Percentiles rank a stretch among this genome's conserved stretches.
phyloP scores from a whole-genome alignment of 2,888 invertebrate species.

The Opisthograptis luteolata region DNA sequence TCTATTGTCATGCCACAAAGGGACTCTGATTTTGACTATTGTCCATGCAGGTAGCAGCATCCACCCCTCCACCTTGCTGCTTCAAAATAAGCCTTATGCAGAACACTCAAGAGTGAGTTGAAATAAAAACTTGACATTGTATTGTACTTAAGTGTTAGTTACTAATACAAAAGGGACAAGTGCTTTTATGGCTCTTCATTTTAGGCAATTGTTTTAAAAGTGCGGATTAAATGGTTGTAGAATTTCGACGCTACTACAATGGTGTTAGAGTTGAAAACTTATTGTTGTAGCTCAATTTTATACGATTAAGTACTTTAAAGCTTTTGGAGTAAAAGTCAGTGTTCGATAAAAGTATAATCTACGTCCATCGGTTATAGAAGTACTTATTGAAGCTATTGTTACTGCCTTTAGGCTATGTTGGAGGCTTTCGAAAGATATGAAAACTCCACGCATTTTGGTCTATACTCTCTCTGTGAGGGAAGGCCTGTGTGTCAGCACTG shows the following conservation, averaged over 20 bases:
- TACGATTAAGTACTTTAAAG: too few relatives aligned
- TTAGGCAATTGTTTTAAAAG: slow-evolving; percentile 18
- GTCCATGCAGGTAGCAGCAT: slow-evolving; percentile 58
- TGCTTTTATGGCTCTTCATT: slow-evolving; percentile 27
- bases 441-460: too few relatives aligned
- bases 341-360: too few relatives aligned
- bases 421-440: too few relatives aligned
- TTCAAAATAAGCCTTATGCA: neutral
- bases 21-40: slow-evolving; percentile 67
- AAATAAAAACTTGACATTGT: neutral
- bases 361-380: too few relatives aligned
- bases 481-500: too few relatives aligned
- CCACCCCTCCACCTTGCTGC: slow-evolving; percentile 10
- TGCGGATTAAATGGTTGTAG: neutral
- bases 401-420: too few relatives aligned
- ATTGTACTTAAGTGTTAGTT: slow-evolving; percentile 21
- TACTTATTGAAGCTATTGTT: too few relatives aligned
- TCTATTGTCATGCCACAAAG: slow-evolving; percentile 64
- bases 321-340: too few relatives aligned
- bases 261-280: too few relatives aligned
- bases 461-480: too few relatives aligned
- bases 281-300: too few relatives aligned
- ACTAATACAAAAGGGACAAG: slow-evolving; percentile 31
- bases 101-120: neutral
- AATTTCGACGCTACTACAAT: neutral